Conservation (phyloP, 2,888 invertebrate species). For the Euplagia quadripunctaria region DNA sequence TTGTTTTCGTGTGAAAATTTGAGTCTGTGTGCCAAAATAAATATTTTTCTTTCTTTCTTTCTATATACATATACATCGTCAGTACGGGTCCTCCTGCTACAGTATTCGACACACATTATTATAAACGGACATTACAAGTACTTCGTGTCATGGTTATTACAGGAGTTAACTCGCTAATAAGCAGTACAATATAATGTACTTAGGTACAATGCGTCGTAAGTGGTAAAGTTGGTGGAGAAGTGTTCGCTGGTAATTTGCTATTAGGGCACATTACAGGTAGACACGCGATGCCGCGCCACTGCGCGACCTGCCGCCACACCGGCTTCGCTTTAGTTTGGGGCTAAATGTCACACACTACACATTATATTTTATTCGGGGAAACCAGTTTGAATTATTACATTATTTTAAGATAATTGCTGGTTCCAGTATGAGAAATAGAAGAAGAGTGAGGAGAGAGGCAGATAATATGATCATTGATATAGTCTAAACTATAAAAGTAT, state of each 20-base stretch:
- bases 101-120: background rate
- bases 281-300: background rate
- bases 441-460: background rate
- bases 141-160: background rate
- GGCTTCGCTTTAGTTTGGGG: background rate
- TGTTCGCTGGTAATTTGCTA: background rate
- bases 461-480: background rate
- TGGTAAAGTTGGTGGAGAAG: background rate
- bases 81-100: background rate
- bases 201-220: background rate
- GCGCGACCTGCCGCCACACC: background rate
- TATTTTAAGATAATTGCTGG: background rate
- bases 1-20: no score
- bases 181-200: background rate
- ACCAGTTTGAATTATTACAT: background rate
- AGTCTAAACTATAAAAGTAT: no score
- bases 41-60: no score
- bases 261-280: conserved; percentile 7
- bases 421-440: background rate
- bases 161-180: background rate
- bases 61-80: background rate
- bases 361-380: background rate
- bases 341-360: background rate
- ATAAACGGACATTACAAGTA: background rate
- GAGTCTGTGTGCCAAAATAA: no score